A percentile compares a stretch with the other conserved stretches of the same genome.
These are phyloP conservation scores for Dreissena polymorpha DNA, from an alignment of 1,140 invertebrate species.

Conservation along the genomic window DNA sequence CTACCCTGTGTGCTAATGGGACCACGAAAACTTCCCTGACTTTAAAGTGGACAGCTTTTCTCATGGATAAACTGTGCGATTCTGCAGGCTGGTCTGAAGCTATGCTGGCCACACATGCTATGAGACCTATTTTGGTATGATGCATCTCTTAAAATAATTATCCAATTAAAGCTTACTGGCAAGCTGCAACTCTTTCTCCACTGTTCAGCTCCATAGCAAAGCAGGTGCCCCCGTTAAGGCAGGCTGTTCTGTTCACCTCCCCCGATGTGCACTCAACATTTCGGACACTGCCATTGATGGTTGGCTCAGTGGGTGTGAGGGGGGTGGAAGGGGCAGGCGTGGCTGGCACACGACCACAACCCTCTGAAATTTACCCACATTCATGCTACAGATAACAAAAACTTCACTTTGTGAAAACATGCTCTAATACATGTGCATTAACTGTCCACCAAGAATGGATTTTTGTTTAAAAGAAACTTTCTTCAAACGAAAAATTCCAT, in stretches of 20 bases:
- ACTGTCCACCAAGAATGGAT: not conserved
- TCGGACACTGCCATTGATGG: constrained; percentile 44
- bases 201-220: constrained; percentile 16
- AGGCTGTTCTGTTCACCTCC: constrained; percentile 25
- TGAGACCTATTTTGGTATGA: too few species aligned
- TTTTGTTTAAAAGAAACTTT: too few species aligned
- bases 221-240: constrained; percentile 46
- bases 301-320: constrained; percentile 46
- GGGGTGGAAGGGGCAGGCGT: constrained; percentile 44
- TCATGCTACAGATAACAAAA: not conserved
- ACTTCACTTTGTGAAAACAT: not conserved
- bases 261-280: constrained; percentile 13
- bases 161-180: constrained; percentile 21
- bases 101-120: too few species aligned
- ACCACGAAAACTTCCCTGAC: too few species aligned
- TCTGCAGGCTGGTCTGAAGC: too few species aligned
- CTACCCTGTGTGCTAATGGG: too few species aligned
- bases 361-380: constrained; percentile 29
- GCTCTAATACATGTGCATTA: not conserved
- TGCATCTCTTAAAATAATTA: not conserved
- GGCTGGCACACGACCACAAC: constrained; percentile 52
- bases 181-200: constrained; percentile 1
- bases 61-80: too few species aligned
- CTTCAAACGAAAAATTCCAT: too few species aligned
- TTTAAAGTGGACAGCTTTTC: too few species aligned